Evolutionary conservation across 2,113 vertebrate genomes (phyloP).

Genomic region (Myrmophylax atrothorax): DNA sequence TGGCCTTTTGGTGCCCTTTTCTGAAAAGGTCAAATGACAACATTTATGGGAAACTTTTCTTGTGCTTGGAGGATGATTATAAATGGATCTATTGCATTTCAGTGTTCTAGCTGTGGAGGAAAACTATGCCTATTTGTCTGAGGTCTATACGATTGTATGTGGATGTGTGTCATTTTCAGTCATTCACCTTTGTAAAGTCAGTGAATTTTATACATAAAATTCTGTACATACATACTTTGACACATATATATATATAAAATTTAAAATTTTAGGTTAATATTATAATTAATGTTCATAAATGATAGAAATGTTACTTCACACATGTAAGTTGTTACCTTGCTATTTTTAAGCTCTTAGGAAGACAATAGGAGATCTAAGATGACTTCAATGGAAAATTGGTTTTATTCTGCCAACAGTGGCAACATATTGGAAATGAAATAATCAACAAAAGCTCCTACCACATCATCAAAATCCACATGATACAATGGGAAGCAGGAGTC

Average conservation of each 20-base stretch:
- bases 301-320: neutral
- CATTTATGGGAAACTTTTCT: neutral
- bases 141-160: neutral
- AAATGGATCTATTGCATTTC: neutral
- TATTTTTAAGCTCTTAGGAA: neutral
- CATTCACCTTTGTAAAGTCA: neutral
- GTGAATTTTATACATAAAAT: neutral
- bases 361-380: neutral
- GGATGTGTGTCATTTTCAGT: neutral
- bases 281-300: neutral
- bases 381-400: neutral
- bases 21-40: slow-evolving; percentile 50
- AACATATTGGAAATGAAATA: neutral
- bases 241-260: too few species aligned
- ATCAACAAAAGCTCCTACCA: neutral
- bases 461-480: neutral
- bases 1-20: slow-evolving; percentile 56
- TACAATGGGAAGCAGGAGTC: neutral
- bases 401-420: neutral
- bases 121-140: neutral
- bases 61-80: neutral
- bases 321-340: neutral
- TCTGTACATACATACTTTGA: accelerated
- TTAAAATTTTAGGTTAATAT: neutral
- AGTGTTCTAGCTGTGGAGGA: neutral